Percentiles rank a stretch among this genome's conserved stretches.
Evolutionary conservation across 1,140 invertebrate species (phyloP).

Genomic region (Drosophila neocordata): DNA sequence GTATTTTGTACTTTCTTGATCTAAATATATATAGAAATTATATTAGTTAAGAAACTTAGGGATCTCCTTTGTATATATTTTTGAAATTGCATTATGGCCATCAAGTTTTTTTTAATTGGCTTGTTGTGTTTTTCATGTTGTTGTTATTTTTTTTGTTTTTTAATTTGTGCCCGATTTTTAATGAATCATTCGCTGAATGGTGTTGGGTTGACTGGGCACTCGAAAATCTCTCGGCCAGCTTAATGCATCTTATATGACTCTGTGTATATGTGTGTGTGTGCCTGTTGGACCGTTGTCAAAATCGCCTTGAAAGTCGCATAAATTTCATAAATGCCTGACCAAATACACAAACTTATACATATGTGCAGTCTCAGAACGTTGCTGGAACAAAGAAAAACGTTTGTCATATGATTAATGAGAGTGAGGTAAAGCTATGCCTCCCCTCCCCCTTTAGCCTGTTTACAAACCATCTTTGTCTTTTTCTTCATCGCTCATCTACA

Average conservation of each 20-base stretch:
- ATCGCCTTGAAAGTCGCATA: conserved; percentile 58
- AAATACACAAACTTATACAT: conserved; percentile 29
- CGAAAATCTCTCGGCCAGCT: conserved; percentile 1
- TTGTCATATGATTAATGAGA: conserved; percentile 79
- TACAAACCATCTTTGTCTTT: neutral
- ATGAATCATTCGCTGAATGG: conserved; percentile 36
- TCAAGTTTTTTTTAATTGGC: conserved; percentile 36
- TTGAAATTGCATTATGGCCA: neutral
- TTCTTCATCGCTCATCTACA: neutral
- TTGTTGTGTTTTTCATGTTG: conserved; percentile 25
- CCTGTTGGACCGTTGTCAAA: conserved; percentile 59
- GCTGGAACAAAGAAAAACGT: conserved; percentile 71
- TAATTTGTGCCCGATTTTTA: conserved; percentile 43
- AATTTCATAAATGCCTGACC: conserved; percentile 55
- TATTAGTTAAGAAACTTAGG: too few species aligned
- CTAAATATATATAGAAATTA: too few species aligned
- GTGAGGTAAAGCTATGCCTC: neutral
- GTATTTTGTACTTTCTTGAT: too few species aligned
- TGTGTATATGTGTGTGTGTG: neutral
- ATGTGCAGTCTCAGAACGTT: neutral
- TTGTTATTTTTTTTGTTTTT: conserved; percentile 6
- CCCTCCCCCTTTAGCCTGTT: neutral
- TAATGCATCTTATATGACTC: conserved; percentile 3
- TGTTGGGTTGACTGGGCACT: conserved; percentile 14
- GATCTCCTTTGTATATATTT: neutral